Percentiles rank a stretch among this genome's conserved stretches.
phyloP scores from a whole-genome alignment of 23 tunicate species.

The Halocynthia aurantium region DNA sequence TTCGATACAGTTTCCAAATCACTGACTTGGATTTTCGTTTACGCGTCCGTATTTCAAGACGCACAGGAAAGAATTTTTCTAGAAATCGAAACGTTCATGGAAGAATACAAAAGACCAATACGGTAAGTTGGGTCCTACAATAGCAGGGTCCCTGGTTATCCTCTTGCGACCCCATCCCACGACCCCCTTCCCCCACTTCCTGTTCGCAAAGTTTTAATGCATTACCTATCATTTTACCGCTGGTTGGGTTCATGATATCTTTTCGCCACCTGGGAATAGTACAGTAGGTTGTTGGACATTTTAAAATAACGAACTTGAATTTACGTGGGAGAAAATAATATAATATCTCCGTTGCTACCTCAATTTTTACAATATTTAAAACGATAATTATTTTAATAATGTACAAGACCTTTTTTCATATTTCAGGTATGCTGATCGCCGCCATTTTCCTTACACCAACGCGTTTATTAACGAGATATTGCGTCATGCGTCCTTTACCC shows the following conservation, averaged over 20 bases:
- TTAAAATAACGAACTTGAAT: no score
- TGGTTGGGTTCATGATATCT: no score
- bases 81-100: conserved; percentile 35
- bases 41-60: conserved; percentile 35
- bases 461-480: conserved; percentile 47
- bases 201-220: no score
- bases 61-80: conserved; percentile 24
- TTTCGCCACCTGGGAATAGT: no score
- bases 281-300: no score
- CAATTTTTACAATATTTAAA: no score
- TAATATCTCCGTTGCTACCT: no score
- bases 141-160: no score
- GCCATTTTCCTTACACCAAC: conserved; percentile 32
- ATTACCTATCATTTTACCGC: no score
- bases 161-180: no score
- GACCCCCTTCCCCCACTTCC: no score
- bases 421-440: conserved; percentile 36
- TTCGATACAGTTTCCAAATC: conserved; percentile 42
- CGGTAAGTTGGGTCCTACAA: conserved; percentile 14
- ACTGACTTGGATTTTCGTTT: conserved; percentile 40
- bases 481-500: conserved; percentile 43
- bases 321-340: no score
- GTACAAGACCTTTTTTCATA: background rate
- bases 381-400: background rate
- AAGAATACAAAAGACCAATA: conserved; percentile 27